Conservation (phyloP, 2,888 invertebrate species). For the Nowickia ferox region DNA sequence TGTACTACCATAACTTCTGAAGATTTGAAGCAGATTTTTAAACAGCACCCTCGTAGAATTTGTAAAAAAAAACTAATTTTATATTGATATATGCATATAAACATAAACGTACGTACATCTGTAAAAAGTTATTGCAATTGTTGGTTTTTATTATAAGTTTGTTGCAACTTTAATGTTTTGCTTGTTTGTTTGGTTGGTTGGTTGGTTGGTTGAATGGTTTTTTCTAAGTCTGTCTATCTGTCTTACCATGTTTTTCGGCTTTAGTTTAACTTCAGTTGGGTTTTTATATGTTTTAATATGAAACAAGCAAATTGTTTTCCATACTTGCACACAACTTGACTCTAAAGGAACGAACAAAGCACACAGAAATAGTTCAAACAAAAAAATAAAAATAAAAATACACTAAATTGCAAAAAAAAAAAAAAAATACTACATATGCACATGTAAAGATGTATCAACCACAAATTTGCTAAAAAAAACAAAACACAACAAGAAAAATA, state of each 20-base stretch:
- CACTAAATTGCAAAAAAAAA: conserved; percentile 30
- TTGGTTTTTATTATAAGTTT: conserved; percentile 20
- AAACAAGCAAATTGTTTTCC: conserved; percentile 67
- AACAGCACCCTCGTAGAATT: not conserved
- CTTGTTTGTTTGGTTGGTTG: conserved; percentile 4
- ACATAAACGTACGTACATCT: too few species aligned
- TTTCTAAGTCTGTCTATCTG: conserved; percentile 30
- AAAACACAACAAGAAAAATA: not conserved
- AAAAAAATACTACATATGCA: conserved; percentile 1
- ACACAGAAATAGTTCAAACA: not conserved
- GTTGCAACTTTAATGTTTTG: conserved; percentile 32
- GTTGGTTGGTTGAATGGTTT: conserved; percentile 11
- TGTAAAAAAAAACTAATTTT: not conserved
- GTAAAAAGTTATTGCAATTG: not conserved
- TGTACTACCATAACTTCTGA: too few species aligned
- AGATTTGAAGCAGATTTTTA: not conserved
- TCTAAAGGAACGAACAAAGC: not conserved
- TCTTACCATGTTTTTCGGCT: conserved; percentile 13
- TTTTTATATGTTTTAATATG: conserved; percentile 61
- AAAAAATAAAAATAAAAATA: conserved; percentile 15
- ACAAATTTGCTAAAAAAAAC: conserved; percentile 24
- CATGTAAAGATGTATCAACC: conserved; percentile 11
- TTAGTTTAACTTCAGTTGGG: not conserved
- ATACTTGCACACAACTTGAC: conserved; percentile 62
- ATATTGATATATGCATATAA: not conserved